Base-by-base conservation (phyloP, 1,140 invertebrate genomes). In the Druon quercuslanigerum region DNA sequence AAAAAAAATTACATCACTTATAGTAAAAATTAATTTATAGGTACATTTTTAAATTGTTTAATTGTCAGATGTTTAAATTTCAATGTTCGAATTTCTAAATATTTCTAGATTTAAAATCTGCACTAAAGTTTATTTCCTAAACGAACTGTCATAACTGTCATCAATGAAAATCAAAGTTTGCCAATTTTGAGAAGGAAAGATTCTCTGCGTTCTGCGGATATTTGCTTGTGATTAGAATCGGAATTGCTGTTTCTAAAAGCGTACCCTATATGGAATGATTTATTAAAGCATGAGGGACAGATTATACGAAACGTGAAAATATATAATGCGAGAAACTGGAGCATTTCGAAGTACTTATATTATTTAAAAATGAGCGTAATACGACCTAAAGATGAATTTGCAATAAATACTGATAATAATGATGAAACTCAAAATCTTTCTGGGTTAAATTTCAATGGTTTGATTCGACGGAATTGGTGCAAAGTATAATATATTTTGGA, bases 321-420 rank as follows among this genome's bases (percentile, higher is more conserved):
- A 60, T 60, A 5, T 13, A 60, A 60, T 60, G 57, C 13, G 33
- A 33, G 57, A 60, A 60, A 60, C 25, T 60, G 40, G 57, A 60
- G 57, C 40, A 60, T 20, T 25, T 3, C 17, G 17, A n/a, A n/a
- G 9, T 56, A 17, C 1, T 56, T 33, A 60, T 60, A 33, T 19
- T 13, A 16, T 56, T 60, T 33, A 6, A 16, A 33, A 60, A 25
- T 33, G 20, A 60, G 33, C 11, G 57, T 3, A 60, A 60, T 25
- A 60, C 57, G 57, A 60, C 3, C 19, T 33, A 25, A 60, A 40
- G 13, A 60, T 19, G 2, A 33, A 60, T 60, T 33, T 60, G 14
- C 25, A 25, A 20, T 33, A 33, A 60, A 60, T 60, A 60, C 14
- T 60, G 13, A 60, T 60, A 13, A 14, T 33, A 60, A 60, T 46